phyloP scores from a whole-genome alignment of 2,113 vertebrate species.

The Aegithalos caudatus region DNA sequence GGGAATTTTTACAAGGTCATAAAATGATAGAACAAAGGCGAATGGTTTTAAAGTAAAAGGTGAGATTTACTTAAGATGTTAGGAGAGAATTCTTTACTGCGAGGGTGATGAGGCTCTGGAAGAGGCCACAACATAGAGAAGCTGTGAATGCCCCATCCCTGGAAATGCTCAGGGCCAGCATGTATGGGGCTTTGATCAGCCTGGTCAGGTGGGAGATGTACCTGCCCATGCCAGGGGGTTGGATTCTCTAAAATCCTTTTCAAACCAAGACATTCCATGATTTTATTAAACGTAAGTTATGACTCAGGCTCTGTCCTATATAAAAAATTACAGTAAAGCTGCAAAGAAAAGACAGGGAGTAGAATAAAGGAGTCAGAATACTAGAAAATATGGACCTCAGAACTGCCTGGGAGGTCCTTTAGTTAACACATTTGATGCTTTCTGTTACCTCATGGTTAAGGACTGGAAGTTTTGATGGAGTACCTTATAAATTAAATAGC shows the following conservation, averaged over 20 bases:
- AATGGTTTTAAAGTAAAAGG: neutral
- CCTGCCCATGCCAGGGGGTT: neutral
- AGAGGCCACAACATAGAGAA: neutral
- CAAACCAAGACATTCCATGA: neutral
- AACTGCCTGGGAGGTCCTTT: neutral
- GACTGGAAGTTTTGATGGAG: slow-evolving; percentile 26
- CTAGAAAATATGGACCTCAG: neutral
- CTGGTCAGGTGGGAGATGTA: neutral
- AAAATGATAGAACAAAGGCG: neutral
- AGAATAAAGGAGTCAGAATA: neutral
- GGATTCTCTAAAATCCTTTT: neutral
- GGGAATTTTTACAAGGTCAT: neutral
- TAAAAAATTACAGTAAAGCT: neutral
- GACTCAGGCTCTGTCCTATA: neutral
- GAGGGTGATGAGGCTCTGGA: neutral
- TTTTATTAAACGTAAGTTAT: neutral
- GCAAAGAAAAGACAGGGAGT: neutral
- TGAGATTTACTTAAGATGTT: fast-evolving
- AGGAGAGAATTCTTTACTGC: neutral
- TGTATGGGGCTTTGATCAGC: neutral
- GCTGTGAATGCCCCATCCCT: neutral
- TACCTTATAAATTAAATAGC: slow-evolving; percentile 33
- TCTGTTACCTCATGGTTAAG: neutral
- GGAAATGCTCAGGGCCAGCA: neutral
- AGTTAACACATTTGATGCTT: neutral